Percentiles rank a stretch among this genome's conserved stretches.
phyloP scores from a whole-genome alignment of 2,797 vertebrate genomes.

The Gambelia wislizenii region DNA sequence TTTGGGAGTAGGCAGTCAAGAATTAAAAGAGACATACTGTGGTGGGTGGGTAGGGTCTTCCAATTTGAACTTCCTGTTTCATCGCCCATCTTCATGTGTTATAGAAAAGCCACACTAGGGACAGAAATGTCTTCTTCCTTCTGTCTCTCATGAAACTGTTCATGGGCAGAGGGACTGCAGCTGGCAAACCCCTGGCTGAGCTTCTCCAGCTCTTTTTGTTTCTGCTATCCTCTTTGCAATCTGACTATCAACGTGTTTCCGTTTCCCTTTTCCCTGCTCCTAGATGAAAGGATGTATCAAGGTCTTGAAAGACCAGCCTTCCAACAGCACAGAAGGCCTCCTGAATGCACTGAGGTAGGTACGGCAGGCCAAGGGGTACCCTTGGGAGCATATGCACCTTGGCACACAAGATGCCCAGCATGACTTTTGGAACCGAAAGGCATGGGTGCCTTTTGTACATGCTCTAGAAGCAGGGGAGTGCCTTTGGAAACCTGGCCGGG shows the following conservation, averaged over 20 bases:
- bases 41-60: background rate
- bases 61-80: background rate
- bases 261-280: conserved; percentile 29
- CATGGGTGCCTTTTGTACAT: accelerated
- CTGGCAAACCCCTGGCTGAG: background rate
- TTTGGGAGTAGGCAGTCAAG: background rate
- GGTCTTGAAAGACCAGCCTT: conserved; percentile 92
- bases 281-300: conserved; percentile 97
- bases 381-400: background rate
- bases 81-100: background rate
- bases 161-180: background rate
- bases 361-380: background rate
- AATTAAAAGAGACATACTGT: background rate
- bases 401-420: background rate
- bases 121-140: background rate
- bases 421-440: no score
- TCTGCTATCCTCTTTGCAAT: no score
- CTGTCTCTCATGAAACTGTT: background rate
- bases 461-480: background rate
- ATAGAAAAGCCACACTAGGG: background rate
- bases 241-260: background rate
- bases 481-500: background rate
- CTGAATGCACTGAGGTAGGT: conserved; percentile 90
- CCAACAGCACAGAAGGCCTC: conserved; percentile 91
- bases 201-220: background rate